phyloP scores from a whole-genome alignment of 1,140 invertebrate species.

The Monomorium pharaonis region DNA sequence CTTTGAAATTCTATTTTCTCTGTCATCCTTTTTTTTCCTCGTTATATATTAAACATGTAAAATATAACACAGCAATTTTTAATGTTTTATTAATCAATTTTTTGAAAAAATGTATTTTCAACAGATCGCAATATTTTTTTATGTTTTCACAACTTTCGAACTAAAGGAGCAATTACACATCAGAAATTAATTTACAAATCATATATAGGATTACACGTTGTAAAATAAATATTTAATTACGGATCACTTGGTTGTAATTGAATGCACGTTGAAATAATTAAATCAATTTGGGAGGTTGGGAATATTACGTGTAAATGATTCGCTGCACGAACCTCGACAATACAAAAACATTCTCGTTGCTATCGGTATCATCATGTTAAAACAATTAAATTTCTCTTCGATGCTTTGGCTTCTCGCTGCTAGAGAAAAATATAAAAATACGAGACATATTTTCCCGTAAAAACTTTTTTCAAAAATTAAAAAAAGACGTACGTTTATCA shows the following conservation, averaged over 20 bases:
- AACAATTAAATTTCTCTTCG: neutral
- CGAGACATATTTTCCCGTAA: neutral
- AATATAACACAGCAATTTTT: neutral
- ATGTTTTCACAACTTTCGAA: neutral
- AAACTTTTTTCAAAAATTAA: neutral
- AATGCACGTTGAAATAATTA: constrained; percentile 46
- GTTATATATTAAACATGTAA: neutral
- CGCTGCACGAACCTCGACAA: neutral
- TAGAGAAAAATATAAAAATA: neutral
- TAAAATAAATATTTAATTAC: constrained; percentile 45
- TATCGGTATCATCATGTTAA: neutral
- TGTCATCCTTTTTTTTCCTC: no score
- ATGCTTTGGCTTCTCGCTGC: neutral
- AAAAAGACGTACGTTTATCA: neutral
- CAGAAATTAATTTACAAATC: constrained; percentile 29
- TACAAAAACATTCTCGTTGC: neutral
- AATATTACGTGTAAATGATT: constrained; percentile 42
- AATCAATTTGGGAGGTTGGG: constrained; percentile 12
- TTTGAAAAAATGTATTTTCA: neutral
- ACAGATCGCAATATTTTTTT: neutral
- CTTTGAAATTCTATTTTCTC: neutral
- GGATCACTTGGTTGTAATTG: constrained; percentile 47
- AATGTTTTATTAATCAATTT: neutral
- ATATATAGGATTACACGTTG: constrained; percentile 11
- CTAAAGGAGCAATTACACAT: neutral